Base-by-base conservation (phyloP, 1,140 invertebrate genomes). In the Saccostrea glomerata region DNA sequence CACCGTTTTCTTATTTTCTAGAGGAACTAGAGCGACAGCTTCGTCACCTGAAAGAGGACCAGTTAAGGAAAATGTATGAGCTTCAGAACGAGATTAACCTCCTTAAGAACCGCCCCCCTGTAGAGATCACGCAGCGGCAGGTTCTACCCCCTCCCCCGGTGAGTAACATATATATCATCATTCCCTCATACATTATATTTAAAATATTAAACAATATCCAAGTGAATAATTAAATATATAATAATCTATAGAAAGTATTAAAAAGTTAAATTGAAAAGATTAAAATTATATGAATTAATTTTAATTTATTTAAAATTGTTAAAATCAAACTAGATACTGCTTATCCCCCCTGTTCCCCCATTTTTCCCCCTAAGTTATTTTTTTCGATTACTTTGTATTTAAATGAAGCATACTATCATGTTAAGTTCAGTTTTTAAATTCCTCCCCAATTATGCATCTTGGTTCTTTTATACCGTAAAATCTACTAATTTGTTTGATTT, bases 11-110 rank as follows among this genome's bases (percentile, higher is more conserved):
- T 36, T 88, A 25, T 73, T 36, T 88, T 91, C 56, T 89, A 94
- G 93, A 94, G 90, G 92, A 94, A 70, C 91, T 94, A n/a, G 92
- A 94, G 60, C 83, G 90, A 82, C 92, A 94, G 86, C 88, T 94
- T 56, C 85, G 90, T 30, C 90, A 92, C 23, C 84, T 94, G 84
- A 92, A 93, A 84, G 90, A 91, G 56, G 92, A 93, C 77, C 94
- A 94, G 47, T 90, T 93, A 36, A 89, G 91, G 30, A 94, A 93
- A 89, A 93, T 94, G 92, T 88, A 91, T 54, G 91, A 92, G 25
- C 87, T 94, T 40, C 93, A 94, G 60, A 90, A 92, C 36, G 93
- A 94, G 77, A 91, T 94, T 23, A 93, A 94, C 77, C 88, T 92
- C 30, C 82, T 93, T 15, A 90, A 92, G 63, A 90, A 94, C 30